A percentile compares a stretch with the other conserved stretches of the same genome.
Evolutionary conservation across 2,797 vertebrate species (phyloP).

Genomic region (Discoglossus pictus): DNA sequence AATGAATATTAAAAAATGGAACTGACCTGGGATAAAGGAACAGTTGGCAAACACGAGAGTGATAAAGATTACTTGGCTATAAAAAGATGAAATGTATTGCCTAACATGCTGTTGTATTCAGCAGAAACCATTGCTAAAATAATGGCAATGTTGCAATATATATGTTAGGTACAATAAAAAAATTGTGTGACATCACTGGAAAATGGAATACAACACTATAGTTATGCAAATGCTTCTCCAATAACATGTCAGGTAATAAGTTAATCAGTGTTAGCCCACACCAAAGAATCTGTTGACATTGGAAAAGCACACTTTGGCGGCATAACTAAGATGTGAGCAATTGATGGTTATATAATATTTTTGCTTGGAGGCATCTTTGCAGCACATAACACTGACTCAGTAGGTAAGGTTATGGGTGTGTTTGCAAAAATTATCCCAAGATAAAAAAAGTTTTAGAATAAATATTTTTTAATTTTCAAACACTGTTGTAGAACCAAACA

Average conservation of each 20-base stretch:
- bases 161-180: no score
- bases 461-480: conserved; percentile 34
- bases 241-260: conserved; percentile 47
- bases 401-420: conserved; percentile 12
- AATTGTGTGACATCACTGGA: conserved; percentile 20
- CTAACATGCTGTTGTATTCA: no score
- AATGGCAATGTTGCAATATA: no score
- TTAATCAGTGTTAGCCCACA: conserved; percentile 38
- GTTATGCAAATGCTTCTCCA: conserved; percentile 47
- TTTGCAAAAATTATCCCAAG: conserved; percentile 40
- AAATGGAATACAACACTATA: conserved; percentile 31
- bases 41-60: no score
- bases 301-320: conserved; percentile 49
- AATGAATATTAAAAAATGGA: no score
- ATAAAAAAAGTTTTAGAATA: conserved; percentile 38
- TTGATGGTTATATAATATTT: conserved; percentile 42
- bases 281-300: conserved; percentile 49
- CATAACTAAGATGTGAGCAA: conserved; percentile 41
- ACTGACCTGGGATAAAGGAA: no score
- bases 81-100: no score
- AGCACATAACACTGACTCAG: conserved; percentile 38
- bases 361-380: conserved; percentile 49
- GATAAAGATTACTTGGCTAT: no score
- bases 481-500: conserved; percentile 13
- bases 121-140: no score